These are phyloP conservation scores for Mya arenaria DNA, from an alignment of 1,140 invertebrate species.

Conservation along the genomic window DNA sequence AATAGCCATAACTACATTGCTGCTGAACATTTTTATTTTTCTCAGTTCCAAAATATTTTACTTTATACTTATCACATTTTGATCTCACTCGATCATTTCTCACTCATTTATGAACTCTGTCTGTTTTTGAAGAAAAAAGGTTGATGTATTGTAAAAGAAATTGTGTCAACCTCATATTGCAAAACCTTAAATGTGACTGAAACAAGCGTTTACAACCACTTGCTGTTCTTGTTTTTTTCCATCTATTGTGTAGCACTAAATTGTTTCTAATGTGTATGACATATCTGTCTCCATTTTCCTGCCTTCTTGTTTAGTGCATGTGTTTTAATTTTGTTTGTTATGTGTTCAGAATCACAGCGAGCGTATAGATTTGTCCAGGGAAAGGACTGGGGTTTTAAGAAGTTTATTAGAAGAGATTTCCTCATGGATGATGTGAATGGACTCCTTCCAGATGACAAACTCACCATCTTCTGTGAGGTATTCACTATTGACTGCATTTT, in stretches of 20 bases:
- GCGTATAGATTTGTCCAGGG: constrained; percentile 99
- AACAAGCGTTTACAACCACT: not conserved
- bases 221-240: not conserved
- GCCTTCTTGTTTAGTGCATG: not conserved
- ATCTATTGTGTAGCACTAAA: not conserved
- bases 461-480: constrained; percentile 99
- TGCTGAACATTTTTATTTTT: no score
- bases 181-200: no score
- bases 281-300: not conserved
- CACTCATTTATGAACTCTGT: no score
- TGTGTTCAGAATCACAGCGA: constrained; percentile 88
- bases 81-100: no score
- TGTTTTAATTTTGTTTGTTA: not conserved
- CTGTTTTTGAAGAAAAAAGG: no score
- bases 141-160: no score
- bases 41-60: no score
- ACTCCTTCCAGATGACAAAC: constrained; percentile 97
- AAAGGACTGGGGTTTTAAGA: constrained; percentile 99
- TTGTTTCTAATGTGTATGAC: no score
- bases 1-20: no score
- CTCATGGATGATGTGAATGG: constrained; percentile 99
- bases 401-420: constrained; percentile 99
- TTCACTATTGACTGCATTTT: no score
- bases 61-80: no score
- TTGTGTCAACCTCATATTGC: no score